Percentiles rank a stretch among this genome's conserved stretches.
Evolutionary conservation across 2,113 vertebrate species (phyloP).

Genomic region (Dinomys branickii): DNA sequence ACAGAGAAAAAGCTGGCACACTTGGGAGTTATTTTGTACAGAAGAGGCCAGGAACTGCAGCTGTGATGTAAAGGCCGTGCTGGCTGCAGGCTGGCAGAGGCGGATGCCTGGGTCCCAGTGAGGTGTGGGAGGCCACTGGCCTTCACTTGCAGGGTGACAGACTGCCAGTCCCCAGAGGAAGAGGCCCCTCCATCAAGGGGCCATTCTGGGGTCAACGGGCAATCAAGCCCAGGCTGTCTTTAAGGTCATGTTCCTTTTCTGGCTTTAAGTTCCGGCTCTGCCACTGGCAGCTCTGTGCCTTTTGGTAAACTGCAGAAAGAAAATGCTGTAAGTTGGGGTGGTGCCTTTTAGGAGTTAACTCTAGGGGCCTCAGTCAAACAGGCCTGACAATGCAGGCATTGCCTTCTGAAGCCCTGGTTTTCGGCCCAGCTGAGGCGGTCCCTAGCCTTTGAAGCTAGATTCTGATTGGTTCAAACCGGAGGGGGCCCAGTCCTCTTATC

Average conservation of each 20-base stretch:
- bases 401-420: neutral
- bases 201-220: neutral
- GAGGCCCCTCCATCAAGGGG: neutral
- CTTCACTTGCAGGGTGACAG: neutral
- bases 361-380: neutral
- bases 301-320: neutral
- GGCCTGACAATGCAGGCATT: neutral
- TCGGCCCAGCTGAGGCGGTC: neutral
- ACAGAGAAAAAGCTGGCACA: constrained; percentile 47
- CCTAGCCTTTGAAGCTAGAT: neutral
- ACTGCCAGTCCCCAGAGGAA: neutral
- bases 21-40: constrained; percentile 34
- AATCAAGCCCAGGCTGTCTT: neutral
- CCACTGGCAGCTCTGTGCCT: neutral
- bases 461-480: neutral
- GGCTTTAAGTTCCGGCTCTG: neutral
- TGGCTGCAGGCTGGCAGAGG: constrained; percentile 1
- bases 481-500: neutral
- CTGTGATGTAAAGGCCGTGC: neutral
- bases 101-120: neutral
- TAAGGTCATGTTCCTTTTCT: neutral
- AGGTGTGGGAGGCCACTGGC: neutral
- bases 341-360: neutral
- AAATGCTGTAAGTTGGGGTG: neutral
- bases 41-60: constrained; percentile 10